Evolutionary conservation across 2,113 vertebrate genomes (phyloP), one percentile per base, ranked within the genome.

Genomic region (Lagenorhynchus albirostris): DNA sequence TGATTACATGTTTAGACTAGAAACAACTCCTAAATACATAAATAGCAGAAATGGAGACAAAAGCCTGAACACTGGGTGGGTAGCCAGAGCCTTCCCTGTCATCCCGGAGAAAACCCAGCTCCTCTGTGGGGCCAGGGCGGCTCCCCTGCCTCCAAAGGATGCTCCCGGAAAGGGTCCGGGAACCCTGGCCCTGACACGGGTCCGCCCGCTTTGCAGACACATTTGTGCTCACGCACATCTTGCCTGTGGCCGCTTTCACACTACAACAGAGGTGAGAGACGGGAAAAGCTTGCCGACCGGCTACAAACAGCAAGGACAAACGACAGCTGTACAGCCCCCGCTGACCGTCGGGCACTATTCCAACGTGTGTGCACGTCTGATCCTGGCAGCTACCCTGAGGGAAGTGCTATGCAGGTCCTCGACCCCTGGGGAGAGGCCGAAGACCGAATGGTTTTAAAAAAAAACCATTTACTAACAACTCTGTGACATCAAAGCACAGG

Each of bases 121-220:
- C 41, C n/a, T 20, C 10, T 58, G 58, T 10, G 21, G 47, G 58
- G 12, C 8, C 1, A 0, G 21, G 17, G 36, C 18, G 2, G 21
- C 10, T n/a, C 21, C 68, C 55, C 18, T 3, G 47, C 31, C 20
- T 20, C 53, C n/a, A 13, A 18, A 31, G 80, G 29, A 25, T 6
- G 15, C 0, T 6, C 79, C 73, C 23, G 3, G 65, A 62, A 31
- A n/a, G 38, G 31, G 18, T 20, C 31, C 3, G 12, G 10, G 6
- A 21, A 31, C 67, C 8, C 15, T 29, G 44, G 29, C 77, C 26
- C 47, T 7, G 53, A 41, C 79, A 1, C 20, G 9, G 36, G 15
- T 4, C 38, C 0, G 6, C 11, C 58, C 20, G 36, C 6, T 31
- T 17, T 17, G 21, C 21, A 21, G 50, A 9, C 36, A 36, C 23